A percentile compares a stretch with the other conserved stretches of the same genome.
Evolutionary conservation across 2,797 vertebrate species (phyloP).

Genomic region (Phyllotis vaccarum): DNA sequence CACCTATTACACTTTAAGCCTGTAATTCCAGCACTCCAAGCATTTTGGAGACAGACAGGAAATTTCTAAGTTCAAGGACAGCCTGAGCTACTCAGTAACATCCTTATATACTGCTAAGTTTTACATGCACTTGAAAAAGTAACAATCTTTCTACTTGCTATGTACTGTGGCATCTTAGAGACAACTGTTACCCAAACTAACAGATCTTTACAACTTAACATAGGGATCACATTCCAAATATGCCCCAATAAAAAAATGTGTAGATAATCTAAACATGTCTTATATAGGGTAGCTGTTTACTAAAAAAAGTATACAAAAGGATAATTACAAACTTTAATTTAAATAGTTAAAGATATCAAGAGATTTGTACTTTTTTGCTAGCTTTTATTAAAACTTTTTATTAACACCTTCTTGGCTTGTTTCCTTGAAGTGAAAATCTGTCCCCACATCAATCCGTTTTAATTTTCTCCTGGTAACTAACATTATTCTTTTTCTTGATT

Average conservation of each 20-base stretch:
- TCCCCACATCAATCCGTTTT: neutral
- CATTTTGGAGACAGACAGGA: neutral
- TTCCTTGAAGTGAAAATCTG: neutral
- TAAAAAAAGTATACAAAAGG: neutral
- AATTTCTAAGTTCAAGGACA: neutral
- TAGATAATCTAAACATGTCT: neutral
- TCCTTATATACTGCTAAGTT: neutral
- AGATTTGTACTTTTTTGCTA: neutral
- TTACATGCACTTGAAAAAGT: neutral
- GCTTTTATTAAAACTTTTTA: neutral
- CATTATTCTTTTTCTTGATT: neutral
- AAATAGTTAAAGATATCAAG: neutral
- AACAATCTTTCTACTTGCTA: neutral
- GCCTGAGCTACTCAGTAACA: neutral
- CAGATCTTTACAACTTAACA: conserved; percentile 13
- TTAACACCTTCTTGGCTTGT: neutral
- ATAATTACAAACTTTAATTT: neutral
- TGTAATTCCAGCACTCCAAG: neutral
- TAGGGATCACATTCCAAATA: neutral
- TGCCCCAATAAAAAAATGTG: neutral
- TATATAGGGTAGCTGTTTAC: neutral
- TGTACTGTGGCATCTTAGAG: neutral
- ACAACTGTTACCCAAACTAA: neutral
- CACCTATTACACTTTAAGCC: no score
- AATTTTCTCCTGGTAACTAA: conserved; percentile 1